phyloP scores from a whole-genome alignment of 2,797 vertebrate species.

The Tamandua tetradactyla region DNA sequence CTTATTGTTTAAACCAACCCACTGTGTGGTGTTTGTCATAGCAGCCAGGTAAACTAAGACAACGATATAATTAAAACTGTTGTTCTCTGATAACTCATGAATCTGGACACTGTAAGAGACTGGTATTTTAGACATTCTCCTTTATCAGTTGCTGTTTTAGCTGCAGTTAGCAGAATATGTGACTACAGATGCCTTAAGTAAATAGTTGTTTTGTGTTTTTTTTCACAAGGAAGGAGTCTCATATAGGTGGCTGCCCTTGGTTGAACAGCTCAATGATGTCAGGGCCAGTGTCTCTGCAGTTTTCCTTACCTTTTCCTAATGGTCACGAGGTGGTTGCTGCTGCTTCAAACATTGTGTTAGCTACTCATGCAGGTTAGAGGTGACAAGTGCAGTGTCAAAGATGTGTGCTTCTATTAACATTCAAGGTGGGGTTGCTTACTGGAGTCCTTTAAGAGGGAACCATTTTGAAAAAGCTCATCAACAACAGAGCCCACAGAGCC shows the following conservation, averaged over 20 bases:
- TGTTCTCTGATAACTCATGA: not conserved
- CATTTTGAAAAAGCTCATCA: too few relatives aligned
- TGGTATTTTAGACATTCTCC: not conserved
- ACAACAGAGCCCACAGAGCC: too few relatives aligned
- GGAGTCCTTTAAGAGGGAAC: too few relatives aligned
- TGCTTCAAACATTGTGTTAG: not conserved
- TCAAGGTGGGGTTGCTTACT: too few relatives aligned
- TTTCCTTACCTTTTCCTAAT: not conserved
- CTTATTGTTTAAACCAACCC: too few relatives aligned
- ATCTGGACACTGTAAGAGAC: not conserved
- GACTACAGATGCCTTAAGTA: not conserved
- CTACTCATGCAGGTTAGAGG: not conserved
- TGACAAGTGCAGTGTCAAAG: not conserved
- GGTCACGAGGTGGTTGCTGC: not conserved
- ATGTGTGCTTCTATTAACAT: not conserved
- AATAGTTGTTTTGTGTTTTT: not conserved
- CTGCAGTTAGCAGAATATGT: not conserved
- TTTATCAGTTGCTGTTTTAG: not conserved
- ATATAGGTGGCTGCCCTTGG: not conserved
- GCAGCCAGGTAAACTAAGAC: too few relatives aligned
- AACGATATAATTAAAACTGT: not conserved
- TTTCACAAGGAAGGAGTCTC: not conserved
- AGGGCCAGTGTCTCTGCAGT: not conserved
- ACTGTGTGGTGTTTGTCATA: too few relatives aligned
- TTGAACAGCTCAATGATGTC: not conserved